These are phyloP conservation scores for Drosophila lacteicornis DNA, from an alignment of 1,140 invertebrate genomes.

Conservation along the genomic window DNA sequence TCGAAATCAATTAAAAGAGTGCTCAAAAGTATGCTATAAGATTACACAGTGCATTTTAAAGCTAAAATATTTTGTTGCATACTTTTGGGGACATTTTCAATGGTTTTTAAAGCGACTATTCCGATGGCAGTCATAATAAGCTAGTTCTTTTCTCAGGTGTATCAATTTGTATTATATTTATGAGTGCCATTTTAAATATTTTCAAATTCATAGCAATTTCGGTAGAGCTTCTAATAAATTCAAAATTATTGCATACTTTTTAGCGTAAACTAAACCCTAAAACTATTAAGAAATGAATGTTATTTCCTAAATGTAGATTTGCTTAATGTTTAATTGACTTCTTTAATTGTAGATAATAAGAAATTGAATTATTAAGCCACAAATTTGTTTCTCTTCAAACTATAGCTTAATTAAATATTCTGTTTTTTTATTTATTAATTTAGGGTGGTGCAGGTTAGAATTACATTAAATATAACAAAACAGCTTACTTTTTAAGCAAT, in stretches of 20 bases:
- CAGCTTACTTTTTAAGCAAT: not conserved
- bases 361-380: too few species aligned
- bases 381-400: too few species aligned
- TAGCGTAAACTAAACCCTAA: too few species aligned
- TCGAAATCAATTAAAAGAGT: not conserved
- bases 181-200: not conserved
- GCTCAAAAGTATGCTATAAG: not conserved
- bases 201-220: not conserved
- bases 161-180: not conserved
- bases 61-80: not conserved
- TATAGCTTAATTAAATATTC: too few species aligned
- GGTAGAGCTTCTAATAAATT: not conserved
- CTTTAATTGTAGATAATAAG: too few species aligned
- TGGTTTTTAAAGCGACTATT: not conserved
- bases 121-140: too few species aligned
- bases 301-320: too few species aligned
- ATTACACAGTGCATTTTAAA: not conserved
- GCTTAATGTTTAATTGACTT: too few species aligned
- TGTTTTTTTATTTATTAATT: too few species aligned
- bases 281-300: too few species aligned
- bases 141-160: not conserved
- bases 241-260: not conserved
- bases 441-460: too few species aligned
- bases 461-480: not conserved
- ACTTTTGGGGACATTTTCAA: not conserved